A percentile compares a stretch with the other conserved stretches of the same genome.
phyloP scores from a whole-genome alignment of 2,888 invertebrate species.

The Tetragonula carbonaria region DNA sequence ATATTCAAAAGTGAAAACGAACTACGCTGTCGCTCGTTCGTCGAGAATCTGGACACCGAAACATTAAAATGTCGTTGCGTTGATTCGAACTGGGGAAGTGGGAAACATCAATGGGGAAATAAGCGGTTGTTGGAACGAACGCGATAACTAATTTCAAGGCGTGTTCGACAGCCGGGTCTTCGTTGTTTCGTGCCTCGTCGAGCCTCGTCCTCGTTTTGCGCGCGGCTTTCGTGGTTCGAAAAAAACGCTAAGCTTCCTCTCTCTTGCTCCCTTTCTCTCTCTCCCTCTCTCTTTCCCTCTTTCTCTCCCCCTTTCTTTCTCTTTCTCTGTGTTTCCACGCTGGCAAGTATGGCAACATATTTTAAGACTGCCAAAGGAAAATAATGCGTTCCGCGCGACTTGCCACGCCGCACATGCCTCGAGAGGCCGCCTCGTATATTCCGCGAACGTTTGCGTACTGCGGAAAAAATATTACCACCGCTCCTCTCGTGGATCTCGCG shows the following conservation, averaged over 20 bases:
- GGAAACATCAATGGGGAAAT: not conserved
- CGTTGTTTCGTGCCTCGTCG: slow-evolving; percentile 41
- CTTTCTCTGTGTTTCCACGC: slow-evolving; percentile 1
- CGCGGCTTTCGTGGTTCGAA: slow-evolving; percentile 4
- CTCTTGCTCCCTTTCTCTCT: slow-evolving; percentile 3
- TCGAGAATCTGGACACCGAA: not conserved
- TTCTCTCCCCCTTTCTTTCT: slow-evolving; percentile 30
- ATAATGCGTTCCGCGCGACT: slow-evolving; percentile 65
- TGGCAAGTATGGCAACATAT: slow-evolving; percentile 50
- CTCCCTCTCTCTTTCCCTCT: not conserved
- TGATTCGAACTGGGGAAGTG: not conserved
- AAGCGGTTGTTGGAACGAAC: not conserved
- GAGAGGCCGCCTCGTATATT: slow-evolving; percentile 47
- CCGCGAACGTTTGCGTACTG: slow-evolving; percentile 25
- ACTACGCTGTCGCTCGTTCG: no score
- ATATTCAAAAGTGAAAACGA: slow-evolving; percentile 16
- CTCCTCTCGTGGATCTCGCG: not conserved
- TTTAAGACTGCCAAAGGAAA: slow-evolving; percentile 61
- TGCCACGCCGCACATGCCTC: slow-evolving; percentile 56
- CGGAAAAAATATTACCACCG: slow-evolving; percentile 10
- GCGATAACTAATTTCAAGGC: slow-evolving; percentile 43
- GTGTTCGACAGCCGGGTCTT: slow-evolving; percentile 26
- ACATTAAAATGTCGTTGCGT: not conserved
- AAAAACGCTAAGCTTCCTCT: slow-evolving; percentile 44
- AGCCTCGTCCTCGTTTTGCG: slow-evolving; percentile 42